Evolutionary conservation across 2,113 vertebrate species (phyloP), one percentile per base, ranked within the genome.

Genomic region (Cebus imitator): DNA sequence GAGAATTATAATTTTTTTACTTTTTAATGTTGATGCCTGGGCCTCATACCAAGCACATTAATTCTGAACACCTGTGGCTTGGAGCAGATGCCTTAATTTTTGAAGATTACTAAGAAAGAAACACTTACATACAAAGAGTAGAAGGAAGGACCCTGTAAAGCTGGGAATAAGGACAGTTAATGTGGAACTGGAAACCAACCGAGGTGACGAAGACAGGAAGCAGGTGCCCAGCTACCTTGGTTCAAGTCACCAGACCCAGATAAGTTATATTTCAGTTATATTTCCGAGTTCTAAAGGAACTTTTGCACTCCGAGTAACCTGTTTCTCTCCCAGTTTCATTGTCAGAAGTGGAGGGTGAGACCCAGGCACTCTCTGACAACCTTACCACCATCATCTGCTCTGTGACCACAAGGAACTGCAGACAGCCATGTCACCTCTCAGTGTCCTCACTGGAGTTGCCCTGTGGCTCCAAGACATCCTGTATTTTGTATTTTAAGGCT

Each of bases 391-490:
- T 52, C 45, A 8, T 16, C 40, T 2, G 8, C 61, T 58, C 32
- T 35, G 61, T 48, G 73, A 27, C 45, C 75, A 66, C 17, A 18
- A 27, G 83, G 27, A 66, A 78, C 12, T 23, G 2, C 75, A n/a
- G 21, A 45, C 73, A 52, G 30, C 32, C 10, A 61, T 72, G 20
- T 32, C 20, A 16, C 68, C 48, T 14, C 50, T 57, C 27, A 2
- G 20, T 4, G 6, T 80, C 43, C 43, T 93, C 52, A 2, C n/a
- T 11, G n/a, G 27, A n/a, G 35, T 13, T 81, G 9, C 40, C n/a
- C 4, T 18, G 18, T 7, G 48, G 40, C 9, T 55, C n/a, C 14
- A 6, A 18, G 11, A 13, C 0, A 0, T 40, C 23, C 20, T 12
- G 35, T 37, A 23, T 30, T 52, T 0, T 52, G 0, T 52, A 10